Conservation (phyloP, 1,140 invertebrate genomes). For the Cherax quadricarinatus region DNA sequence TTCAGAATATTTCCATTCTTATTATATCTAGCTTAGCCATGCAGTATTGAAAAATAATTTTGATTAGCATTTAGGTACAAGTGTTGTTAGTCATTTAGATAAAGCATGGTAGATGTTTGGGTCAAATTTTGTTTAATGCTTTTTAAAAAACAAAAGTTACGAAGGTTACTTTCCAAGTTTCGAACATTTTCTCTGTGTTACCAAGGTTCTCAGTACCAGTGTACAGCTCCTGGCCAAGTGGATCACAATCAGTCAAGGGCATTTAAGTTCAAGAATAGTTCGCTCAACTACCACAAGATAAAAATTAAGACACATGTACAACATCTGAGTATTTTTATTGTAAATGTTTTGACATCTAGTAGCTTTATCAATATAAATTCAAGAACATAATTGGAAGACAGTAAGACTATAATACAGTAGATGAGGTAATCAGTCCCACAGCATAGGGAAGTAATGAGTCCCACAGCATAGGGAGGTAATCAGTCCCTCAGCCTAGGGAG, state of each 20-base stretch:
- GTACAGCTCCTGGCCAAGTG: conserved; percentile 27
- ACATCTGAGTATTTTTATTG: too few relatives aligned
- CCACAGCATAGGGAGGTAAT: neutral
- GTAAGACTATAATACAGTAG: too few relatives aligned
- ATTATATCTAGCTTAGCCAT: conserved; percentile 29
- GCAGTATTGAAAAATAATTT: conserved; percentile 10
- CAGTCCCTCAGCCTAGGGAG: too few relatives aligned
- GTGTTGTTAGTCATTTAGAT: conserved; percentile 36
- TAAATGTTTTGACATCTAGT: too few relatives aligned
- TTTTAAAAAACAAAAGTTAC: neutral
- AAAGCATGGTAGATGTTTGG: conserved; percentile 50
- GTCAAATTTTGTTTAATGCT: conserved; percentile 35
- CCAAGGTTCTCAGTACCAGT: conserved; percentile 1
- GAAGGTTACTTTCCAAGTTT: neutral
- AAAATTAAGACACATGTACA: too few relatives aligned
- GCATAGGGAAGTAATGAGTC: neutral
- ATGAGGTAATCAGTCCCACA: neutral
- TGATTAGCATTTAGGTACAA: conserved; percentile 33
- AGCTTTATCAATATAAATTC: too few relatives aligned
- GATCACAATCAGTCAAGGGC: neutral
- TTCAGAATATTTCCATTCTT: conserved; percentile 27
- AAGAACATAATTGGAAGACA: too few relatives aligned
- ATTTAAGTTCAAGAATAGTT: neutral
- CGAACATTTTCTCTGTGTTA: conserved; percentile 5
- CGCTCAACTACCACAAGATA: too few relatives aligned